These are phyloP conservation scores for Phalacrocorax carbo DNA, from an alignment of 2,113 vertebrate genomes.

Conservation along the genomic window DNA sequence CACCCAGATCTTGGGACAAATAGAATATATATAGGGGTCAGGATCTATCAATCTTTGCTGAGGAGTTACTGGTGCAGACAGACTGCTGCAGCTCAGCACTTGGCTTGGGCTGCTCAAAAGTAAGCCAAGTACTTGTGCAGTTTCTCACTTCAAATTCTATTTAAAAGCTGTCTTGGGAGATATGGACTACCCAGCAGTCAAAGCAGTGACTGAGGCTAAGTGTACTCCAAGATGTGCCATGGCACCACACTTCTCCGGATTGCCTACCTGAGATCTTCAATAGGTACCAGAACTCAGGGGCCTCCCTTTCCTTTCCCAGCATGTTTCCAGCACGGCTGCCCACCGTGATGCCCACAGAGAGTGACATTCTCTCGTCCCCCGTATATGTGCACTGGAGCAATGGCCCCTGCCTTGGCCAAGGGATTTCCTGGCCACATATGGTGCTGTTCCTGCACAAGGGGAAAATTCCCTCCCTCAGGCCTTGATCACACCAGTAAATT, in stretches of 20 bases:
- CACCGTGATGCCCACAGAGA: not conserved
- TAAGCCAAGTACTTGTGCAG: not conserved
- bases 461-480: not conserved
- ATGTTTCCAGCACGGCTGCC: not conserved
- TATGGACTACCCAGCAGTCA: not conserved
- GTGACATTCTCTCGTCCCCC: not conserved
- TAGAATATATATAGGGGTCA: not conserved
- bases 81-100: not conserved
- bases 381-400: not conserved
- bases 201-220: not conserved
- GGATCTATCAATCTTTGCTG: not conserved
- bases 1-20: not conserved
- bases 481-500: slow-evolving; percentile 43
- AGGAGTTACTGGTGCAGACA: not conserved
- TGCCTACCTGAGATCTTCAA: not conserved
- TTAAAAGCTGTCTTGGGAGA: not conserved
- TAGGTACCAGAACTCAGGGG: not conserved
- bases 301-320: not conserved
- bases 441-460: not conserved
- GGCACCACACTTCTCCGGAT: not conserved
- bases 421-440: slow-evolving; percentile 1
- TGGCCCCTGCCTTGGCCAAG: not conserved
- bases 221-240: not conserved
- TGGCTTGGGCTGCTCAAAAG: not conserved
- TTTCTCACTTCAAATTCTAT: not conserved